Percentiles rank a stretch among this genome's conserved stretches.
These are phyloP conservation scores for Pheucticus melanocephalus DNA, from an alignment of 2,113 vertebrate species.

Conservation along the genomic window DNA sequence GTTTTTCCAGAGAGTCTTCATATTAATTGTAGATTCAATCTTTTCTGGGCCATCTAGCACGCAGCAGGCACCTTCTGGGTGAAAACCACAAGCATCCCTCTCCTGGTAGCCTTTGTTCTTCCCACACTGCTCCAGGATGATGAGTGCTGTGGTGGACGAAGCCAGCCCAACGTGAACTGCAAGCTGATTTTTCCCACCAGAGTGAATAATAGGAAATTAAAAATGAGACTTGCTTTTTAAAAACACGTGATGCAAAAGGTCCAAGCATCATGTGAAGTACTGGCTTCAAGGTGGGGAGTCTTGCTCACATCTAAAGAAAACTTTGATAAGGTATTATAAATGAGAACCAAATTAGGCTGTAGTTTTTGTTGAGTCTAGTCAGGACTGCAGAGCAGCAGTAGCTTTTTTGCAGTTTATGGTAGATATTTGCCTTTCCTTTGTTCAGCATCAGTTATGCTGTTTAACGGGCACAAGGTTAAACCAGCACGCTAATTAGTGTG, in stretches of 20 bases:
- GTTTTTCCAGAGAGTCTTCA: slow-evolving; percentile 73
- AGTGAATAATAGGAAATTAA: slow-evolving; percentile 28
- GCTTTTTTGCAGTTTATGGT: not conserved
- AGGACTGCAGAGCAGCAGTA: not conserved
- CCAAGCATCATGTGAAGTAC: not conserved
- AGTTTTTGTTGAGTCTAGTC: not conserved
- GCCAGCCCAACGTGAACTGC: slow-evolving; percentile 78
- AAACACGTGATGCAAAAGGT: not conserved
- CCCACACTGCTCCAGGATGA: slow-evolving; percentile 81
- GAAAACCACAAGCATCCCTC: slow-evolving; percentile 74
- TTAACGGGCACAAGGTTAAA: not conserved
- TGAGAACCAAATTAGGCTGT: not conserved
- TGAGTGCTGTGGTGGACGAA: slow-evolving; percentile 66
- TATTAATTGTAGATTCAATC: slow-evolving; percentile 76
- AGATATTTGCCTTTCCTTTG: not conserved
- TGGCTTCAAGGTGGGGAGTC: not conserved
- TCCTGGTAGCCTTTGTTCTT: slow-evolving; percentile 81
- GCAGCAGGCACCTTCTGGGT: slow-evolving; percentile 73
- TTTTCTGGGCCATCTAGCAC: slow-evolving; percentile 77
- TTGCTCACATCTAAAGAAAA: not conserved
- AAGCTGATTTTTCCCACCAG: slow-evolving; percentile 66
- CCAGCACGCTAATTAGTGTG: not conserved
- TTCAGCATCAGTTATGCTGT: not conserved
- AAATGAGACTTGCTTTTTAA: not conserved
- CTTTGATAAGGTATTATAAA: not conserved